Evolutionary conservation across 2,113 vertebrate species (phyloP).

Genomic region (Chaetura pelagica): DNA sequence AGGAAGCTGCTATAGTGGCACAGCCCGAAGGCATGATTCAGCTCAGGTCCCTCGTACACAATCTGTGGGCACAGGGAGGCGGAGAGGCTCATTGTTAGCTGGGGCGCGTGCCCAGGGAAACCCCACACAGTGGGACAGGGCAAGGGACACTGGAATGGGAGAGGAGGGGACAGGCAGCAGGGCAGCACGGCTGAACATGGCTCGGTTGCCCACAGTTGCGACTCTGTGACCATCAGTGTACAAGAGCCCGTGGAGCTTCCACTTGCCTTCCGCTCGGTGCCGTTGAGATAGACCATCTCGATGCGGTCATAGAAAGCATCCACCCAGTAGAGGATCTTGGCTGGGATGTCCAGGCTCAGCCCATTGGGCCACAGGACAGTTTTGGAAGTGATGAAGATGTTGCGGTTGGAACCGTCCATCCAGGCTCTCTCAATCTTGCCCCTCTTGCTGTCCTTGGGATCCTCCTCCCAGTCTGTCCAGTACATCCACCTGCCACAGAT

Average conservation of each 20-base stretch:
- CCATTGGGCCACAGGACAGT: conserved; percentile 97
- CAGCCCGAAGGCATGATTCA: conserved; percentile 94
- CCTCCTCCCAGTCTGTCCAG: conserved; percentile 99
- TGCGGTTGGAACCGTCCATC: conserved; percentile 95
- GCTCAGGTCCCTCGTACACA: conserved; percentile 91
- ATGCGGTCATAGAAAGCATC: conserved; percentile 98
- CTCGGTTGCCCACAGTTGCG: rapidly evolving
- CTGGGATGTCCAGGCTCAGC: conserved; percentile 92
- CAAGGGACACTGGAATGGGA: background rate
- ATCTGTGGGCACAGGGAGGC: conserved; percentile 71
- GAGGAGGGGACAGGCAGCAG: background rate
- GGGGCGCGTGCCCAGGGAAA: rapidly evolving
- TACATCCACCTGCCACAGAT: conserved; percentile 91
- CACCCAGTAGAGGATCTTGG: conserved; percentile 94
- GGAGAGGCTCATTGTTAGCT: background rate
- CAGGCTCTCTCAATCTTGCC: conserved; percentile 95
- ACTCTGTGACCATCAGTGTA: rapidly evolving
- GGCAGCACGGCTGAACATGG: rapidly evolving
- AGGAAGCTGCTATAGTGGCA: conserved; percentile 94
- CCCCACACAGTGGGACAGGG: rapidly evolving
- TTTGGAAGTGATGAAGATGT: conserved; percentile 93
- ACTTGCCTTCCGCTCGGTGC: conserved; percentile 87
- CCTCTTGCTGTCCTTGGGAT: conserved; percentile 94
- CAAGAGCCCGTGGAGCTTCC: rapidly evolving
- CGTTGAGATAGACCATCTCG: conserved; percentile 92